These are phyloP conservation scores for Tetragonisca angustula DNA, from an alignment of 2,888 invertebrate genomes.

Conservation along the genomic window DNA sequence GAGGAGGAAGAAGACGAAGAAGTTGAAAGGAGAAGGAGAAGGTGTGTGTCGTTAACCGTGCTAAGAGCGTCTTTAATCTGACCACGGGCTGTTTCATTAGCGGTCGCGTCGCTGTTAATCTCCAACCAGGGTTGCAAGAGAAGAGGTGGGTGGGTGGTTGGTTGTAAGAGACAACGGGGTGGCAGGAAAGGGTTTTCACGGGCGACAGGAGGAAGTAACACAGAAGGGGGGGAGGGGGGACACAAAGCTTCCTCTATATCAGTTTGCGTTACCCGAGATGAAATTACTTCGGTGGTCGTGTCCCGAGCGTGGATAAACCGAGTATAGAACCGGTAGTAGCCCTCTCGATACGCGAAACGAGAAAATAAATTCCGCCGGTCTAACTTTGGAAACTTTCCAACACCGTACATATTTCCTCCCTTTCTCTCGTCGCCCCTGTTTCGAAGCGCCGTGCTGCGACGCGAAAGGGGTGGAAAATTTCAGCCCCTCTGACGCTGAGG, in stretches of 20 bases:
- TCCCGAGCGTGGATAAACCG: background rate
- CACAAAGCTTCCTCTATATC: slow-evolving; percentile 49
- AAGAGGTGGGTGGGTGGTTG: background rate
- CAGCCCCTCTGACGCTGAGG: background rate
- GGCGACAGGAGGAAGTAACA: background rate
- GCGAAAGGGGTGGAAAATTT: background rate
- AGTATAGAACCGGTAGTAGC: background rate
- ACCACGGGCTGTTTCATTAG: slow-evolving; percentile 67
- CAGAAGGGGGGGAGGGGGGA: background rate
- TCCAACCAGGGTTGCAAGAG: slow-evolving; percentile 8
- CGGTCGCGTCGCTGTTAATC: slow-evolving; percentile 65
- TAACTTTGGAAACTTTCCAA: slow-evolving; percentile 1
- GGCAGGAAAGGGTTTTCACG: background rate
- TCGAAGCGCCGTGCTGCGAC: background rate
- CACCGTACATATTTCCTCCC: no score
- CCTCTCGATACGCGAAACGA: background rate
- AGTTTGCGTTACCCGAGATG: slow-evolving; percentile 55
- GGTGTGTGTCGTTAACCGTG: slow-evolving; percentile 48
- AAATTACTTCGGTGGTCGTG: slow-evolving; percentile 31
- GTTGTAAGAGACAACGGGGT: slow-evolving; percentile 35
- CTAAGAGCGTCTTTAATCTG: slow-evolving; percentile 51
- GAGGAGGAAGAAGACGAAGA: background rate
- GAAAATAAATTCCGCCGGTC: slow-evolving; percentile 4
- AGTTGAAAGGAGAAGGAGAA: slow-evolving; percentile 3
- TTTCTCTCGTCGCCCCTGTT: background rate